Evolutionary conservation across 30 jellyfish, hydroid and myxozoan species (phyloP).

Genomic region (Hydractinia symbiolongicarpus): DNA sequence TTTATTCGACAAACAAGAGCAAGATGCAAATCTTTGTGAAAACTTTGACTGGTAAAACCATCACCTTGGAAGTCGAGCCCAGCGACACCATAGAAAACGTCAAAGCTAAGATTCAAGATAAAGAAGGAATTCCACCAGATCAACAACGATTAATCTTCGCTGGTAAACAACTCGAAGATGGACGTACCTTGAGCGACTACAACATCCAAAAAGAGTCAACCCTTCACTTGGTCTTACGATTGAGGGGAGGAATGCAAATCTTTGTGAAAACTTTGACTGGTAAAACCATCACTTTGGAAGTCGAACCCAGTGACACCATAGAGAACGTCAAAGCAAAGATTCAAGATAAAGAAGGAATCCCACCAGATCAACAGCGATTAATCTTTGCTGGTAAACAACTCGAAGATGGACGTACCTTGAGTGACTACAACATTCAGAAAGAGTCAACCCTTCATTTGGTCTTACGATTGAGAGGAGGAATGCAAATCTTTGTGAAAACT

Average conservation of each 20-base stretch:
- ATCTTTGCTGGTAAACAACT: conserved; percentile 30
- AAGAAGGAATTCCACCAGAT: conserved; percentile 97
- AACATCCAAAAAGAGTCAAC: conserved; percentile 98
- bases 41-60: conserved; percentile 41
- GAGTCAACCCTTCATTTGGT: conserved; percentile 24
- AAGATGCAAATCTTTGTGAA: conserved; percentile 38
- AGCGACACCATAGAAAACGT: conserved; percentile 32
- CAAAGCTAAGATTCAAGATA: conserved; percentile 37
- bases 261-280: conserved; percentile 20
- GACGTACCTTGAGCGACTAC: conserved; percentile 97
- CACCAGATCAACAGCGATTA: conserved; percentile 36
- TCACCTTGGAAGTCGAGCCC: conserved; percentile 40
- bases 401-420: conserved; percentile 31
- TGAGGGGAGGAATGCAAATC: conserved; percentile 15
- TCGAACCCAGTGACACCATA: conserved; percentile 29
- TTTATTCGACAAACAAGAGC: neutral
- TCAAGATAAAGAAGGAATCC: conserved; percentile 40
- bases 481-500: conserved; percentile 28
- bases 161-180: conserved; percentile 99
- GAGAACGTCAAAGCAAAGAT: conserved; percentile 28
- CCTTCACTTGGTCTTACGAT: conserved; percentile 83
- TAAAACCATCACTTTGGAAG: conserved; percentile 49
- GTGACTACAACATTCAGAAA: conserved; percentile 32
- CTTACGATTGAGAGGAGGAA: conserved; percentile 7
- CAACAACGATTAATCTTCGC: conserved; percentile 98